phyloP scores from a whole-genome alignment of 2,113 vertebrate genomes.

The Pelodiscus sinensis region DNA sequence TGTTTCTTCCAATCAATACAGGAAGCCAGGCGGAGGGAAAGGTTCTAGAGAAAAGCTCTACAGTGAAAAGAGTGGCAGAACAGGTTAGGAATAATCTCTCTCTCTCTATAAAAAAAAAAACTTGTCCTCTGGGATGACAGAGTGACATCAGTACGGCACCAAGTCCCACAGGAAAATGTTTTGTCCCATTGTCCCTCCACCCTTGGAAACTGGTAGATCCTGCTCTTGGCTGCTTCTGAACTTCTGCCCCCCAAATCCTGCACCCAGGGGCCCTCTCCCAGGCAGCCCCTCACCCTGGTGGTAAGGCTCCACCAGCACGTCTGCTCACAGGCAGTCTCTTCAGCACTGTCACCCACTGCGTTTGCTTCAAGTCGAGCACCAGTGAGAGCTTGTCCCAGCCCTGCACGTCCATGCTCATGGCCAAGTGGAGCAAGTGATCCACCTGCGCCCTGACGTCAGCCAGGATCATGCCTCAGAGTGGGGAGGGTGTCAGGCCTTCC shows the following conservation, averaged over 20 bases:
- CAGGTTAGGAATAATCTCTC: background rate
- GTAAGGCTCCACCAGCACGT: constrained; percentile 92
- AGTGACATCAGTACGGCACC: too few relatives aligned
- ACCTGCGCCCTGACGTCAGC: constrained; percentile 93
- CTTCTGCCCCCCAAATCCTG: too few relatives aligned
- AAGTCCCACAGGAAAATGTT: too few relatives aligned
- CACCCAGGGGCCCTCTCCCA: background rate
- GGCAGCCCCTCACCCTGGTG: constrained; percentile 82
- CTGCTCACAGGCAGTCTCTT: constrained; percentile 77
- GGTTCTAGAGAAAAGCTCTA: background rate
- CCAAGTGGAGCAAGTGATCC: constrained; percentile 71
- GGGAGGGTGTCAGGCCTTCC: constrained; percentile 91
- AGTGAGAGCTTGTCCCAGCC: constrained; percentile 89
- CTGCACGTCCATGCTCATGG: background rate
- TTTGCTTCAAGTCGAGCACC: constrained; percentile 85
- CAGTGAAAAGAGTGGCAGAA: background rate
- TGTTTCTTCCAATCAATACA: background rate
- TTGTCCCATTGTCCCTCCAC: too few relatives aligned
- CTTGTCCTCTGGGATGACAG: too few relatives aligned
- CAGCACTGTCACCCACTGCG: constrained; percentile 75
- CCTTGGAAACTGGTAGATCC: too few relatives aligned
- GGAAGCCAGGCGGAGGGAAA: background rate
- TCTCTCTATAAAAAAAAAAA: too few relatives aligned
- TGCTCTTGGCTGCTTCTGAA: too few relatives aligned
- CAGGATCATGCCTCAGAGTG: constrained; percentile 93